These are phyloP conservation scores for Vanessa atalanta DNA, from an alignment of 1,140 invertebrate species.

Conservation along the genomic window DNA sequence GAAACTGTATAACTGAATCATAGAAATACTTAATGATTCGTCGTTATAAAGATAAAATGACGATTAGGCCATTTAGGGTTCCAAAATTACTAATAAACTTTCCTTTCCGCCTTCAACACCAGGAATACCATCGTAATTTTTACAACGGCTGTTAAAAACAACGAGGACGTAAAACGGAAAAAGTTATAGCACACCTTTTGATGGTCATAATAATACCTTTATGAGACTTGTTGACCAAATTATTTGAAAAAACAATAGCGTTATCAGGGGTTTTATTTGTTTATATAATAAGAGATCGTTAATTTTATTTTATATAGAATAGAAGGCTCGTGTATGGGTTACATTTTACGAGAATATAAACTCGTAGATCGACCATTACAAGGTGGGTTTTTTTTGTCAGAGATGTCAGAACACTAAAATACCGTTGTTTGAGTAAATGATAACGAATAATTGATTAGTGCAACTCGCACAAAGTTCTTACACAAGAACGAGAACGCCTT, in stretches of 20 bases:
- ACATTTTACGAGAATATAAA: too few relatives aligned
- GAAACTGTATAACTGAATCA: neutral
- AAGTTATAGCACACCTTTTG: constrained; percentile 26
- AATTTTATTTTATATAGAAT: too few relatives aligned
- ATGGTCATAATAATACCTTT: constrained; percentile 24
- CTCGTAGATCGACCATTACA: too few relatives aligned
- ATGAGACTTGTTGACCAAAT: constrained; percentile 20
- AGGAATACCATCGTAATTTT: constrained; percentile 29
- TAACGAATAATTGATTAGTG: too few relatives aligned
- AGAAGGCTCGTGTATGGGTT: too few relatives aligned
- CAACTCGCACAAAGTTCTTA: too few relatives aligned
- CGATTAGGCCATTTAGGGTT: neutral
- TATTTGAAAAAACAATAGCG: neutral
- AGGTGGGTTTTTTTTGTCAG: too few relatives aligned
- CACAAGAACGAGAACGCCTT: too few relatives aligned
- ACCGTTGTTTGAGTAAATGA: too few relatives aligned
- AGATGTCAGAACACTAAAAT: too few relatives aligned
- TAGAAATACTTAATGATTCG: neutral
- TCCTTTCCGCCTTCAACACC: constrained; percentile 4
- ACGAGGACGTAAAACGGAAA: constrained; percentile 22
- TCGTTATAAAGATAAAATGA: constrained; percentile 3
- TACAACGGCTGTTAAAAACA: constrained; percentile 28
- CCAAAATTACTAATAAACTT: constrained; percentile 27
- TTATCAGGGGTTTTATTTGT: too few relatives aligned
- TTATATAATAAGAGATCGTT: too few relatives aligned